Percentiles rank a stretch among this genome's conserved stretches.
These are phyloP conservation scores for Zaprionus camerounensis DNA, from an alignment of 1,140 invertebrate species.

Conservation along the genomic window DNA sequence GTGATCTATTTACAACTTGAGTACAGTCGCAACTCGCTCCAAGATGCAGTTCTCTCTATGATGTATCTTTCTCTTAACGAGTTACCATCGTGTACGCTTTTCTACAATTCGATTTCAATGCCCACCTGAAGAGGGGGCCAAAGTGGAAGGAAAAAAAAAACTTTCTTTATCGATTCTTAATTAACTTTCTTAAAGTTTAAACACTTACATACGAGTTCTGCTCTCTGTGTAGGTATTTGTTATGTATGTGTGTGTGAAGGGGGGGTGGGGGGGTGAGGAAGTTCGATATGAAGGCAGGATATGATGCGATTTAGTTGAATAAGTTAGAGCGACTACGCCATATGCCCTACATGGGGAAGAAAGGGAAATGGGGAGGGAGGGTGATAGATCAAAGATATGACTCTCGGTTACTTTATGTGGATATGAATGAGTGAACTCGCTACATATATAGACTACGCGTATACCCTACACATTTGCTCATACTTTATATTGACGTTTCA, in stretches of 20 bases:
- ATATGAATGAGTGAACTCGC: slow-evolving; percentile 38
- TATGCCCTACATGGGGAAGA: not conserved
- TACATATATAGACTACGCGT: slow-evolving; percentile 38
- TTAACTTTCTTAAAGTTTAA: slow-evolving; percentile 67
- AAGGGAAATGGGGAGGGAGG: not conserved
- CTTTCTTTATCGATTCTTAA: slow-evolving; percentile 54
- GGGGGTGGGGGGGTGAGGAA: not conserved
- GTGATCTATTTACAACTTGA: slow-evolving; percentile 53
- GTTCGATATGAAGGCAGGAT: not conserved
- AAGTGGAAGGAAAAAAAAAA: slow-evolving; percentile 50
- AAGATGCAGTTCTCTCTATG: not conserved
- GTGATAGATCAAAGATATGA: slow-evolving; percentile 1
- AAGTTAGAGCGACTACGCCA: not conserved
- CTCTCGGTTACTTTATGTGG: slow-evolving; percentile 30
- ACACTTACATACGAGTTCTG: slow-evolving; percentile 64
- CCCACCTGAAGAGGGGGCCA: not conserved
- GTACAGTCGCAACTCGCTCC: slow-evolving; percentile 26
- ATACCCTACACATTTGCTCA: slow-evolving; percentile 28
- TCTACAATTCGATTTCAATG: slow-evolving; percentile 25
- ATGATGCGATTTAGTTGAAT: not conserved
- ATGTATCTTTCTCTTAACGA: not conserved
- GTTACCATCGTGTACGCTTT: slow-evolving; percentile 14
- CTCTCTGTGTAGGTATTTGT: not conserved
- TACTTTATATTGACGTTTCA: slow-evolving; percentile 31
- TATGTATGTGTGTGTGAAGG: slow-evolving; percentile 8